Percentiles rank a stretch among this genome's conserved stretches.
Conservation (phyloP, 2,888 invertebrate genomes). For the Stenotaenia linearis region DNA sequence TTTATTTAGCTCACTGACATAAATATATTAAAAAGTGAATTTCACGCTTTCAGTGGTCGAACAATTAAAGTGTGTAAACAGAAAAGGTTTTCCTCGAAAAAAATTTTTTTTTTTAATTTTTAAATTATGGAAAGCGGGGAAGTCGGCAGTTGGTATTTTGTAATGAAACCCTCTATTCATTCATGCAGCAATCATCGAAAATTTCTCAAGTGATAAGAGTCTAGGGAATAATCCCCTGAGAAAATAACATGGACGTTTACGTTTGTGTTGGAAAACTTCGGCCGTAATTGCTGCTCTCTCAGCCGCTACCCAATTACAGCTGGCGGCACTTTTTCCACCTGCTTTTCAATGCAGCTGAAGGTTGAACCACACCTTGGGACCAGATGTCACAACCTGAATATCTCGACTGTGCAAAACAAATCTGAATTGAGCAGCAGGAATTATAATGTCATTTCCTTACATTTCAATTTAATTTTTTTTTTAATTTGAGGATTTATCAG, state of each 20-base stretch:
- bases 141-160: not conserved
- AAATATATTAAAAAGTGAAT: not conserved
- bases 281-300: conserved; percentile 18
- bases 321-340: conserved; percentile 22
- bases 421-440: not conserved
- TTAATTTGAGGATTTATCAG: too few relatives aligned
- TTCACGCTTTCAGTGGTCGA: too few relatives aligned
- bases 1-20: not conserved
- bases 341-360: conserved; percentile 18
- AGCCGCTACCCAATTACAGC: conserved; percentile 26
- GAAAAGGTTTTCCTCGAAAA: too few relatives aligned
- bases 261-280: not conserved
- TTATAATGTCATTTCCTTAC: not conserved
- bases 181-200: not conserved
- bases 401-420: not conserved
- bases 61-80: too few relatives aligned
- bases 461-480: too few relatives aligned
- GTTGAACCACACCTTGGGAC: not conserved
- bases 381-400: not conserved
- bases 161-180: not conserved
- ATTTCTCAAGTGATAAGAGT: conserved; percentile 16
- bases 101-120: too few relatives aligned
- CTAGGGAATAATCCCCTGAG: conserved; percentile 23
- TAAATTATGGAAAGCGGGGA: too few relatives aligned
- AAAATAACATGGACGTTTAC: conserved; percentile 15